Base-by-base conservation (phyloP, 2,113 vertebrate genomes). In the Prunella himalayana region DNA sequence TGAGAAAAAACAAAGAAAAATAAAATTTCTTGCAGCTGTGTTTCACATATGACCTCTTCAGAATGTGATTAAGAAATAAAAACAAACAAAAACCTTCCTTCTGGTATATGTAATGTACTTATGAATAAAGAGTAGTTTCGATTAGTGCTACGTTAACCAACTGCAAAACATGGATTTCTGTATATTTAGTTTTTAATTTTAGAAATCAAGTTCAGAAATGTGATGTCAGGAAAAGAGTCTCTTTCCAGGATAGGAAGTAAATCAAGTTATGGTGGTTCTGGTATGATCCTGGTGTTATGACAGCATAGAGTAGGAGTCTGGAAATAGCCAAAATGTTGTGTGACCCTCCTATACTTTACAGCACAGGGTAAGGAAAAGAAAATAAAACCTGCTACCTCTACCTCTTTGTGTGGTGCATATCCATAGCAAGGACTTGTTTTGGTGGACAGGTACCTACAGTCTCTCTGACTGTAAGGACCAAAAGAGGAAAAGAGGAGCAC, bases 21-120 rank as follows among this genome's bases (percentile, higher is more conserved):
- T 42, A 33, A 19, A 39, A 41, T 54, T 65, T 63, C 69, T 73
- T 13, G 1, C 53, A 71, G 21, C 21, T 82, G 30, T 85, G 33
- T 78, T 93, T 96, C 53, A 50, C 37, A 53, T 80, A 79, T 84
- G 88, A 92, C 64, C n/a, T 90, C 16, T 95, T 86, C 65, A 80
- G 70, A 91, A 82, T 88, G 39, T 91, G 76, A 82, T 92, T 93
- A 96, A 83, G 42, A 87, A 91, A 90, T 41, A 57, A 86, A 91
- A 96, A 73, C 50, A 81, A 61, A 92, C 15, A 88, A 21, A 2
- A 1, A 7, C 10, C 23, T 80, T 88, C 41, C 8, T 91, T 89
- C 60, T 83, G 14, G 11, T 89, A 45, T 75, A 71, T 78, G 37
- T 25, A 59, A 47, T 64, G 49, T 39, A 73, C 28, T 86, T 89